Base-by-base conservation (phyloP, 2,113 vertebrate species). In the Columbina picui region DNA sequence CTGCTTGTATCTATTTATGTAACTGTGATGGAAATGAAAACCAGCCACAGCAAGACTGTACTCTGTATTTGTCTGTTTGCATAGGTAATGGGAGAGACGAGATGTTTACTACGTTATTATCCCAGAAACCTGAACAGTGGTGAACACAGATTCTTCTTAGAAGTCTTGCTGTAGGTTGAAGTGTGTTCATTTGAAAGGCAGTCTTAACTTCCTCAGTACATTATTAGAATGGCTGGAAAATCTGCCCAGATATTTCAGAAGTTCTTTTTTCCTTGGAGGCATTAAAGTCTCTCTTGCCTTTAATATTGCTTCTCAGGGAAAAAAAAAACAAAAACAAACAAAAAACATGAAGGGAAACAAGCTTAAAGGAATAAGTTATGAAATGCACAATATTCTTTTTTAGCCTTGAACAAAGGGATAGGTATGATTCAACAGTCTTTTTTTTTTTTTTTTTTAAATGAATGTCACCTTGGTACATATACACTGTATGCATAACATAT, bases 21-120 rank as follows among this genome's bases (percentile, higher is more conserved):
- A 70, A 75, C 29, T n/a, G n/a, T 60, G 49, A 86, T 39, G 67
- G 50, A 93, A 95, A 43, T 57, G 83, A 77, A 89, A 95, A 87
- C 18, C 29, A 68, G 49, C 67, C 70, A 12, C 36, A 53, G 49
- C 30, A 87, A 79, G 78, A 30, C 52, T 34, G 11, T 71, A 2
- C 53, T 34, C 71, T 79, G 5, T 77, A 12, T 73, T 71, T 82
- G 12, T 41, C 29, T 94, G 45, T 91, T 81, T 88, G 53, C 52
- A 7, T 27, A 83, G 53, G 39, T 82, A 61, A 82, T 57, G 61
- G 52, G 8, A 82, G 84, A 71, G 75, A 93, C 65, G 52, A 77
- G 25, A 20, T 70, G 65, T 30, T 79, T 84, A 81, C 49, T n/a
- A 4, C 52, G 47, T 52, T 52, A 27, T 84, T 85, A 74, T 60